Evolutionary conservation across 2,113 vertebrate genomes (phyloP).

Genomic region (Coreoperca whiteheadi): DNA sequence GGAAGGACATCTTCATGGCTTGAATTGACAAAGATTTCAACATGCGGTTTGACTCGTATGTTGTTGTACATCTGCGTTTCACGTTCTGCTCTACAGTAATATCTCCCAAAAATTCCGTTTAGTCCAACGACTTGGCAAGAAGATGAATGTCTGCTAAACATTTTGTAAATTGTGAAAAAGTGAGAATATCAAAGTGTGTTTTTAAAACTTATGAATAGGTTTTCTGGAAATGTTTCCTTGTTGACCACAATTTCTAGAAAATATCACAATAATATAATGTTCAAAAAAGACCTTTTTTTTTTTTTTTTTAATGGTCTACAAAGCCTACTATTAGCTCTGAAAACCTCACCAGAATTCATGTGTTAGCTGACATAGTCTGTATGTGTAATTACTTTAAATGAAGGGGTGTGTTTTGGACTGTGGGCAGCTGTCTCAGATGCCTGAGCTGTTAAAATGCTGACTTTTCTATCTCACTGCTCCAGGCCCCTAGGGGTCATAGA

Average conservation of each 20-base stretch:
- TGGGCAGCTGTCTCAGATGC: not conserved
- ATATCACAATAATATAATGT: not conserved
- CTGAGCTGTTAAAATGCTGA: slow-evolving; percentile 22
- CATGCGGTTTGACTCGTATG: not conserved
- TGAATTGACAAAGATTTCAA: not conserved
- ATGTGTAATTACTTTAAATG: not conserved
- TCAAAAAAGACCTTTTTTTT: not conserved
- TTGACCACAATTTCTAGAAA: not conserved
- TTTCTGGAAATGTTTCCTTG: not conserved
- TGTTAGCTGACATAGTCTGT: not conserved
- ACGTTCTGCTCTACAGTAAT: not conserved
- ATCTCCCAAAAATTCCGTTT: not conserved
- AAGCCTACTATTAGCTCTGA: not conserved
- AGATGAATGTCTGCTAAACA: not conserved
- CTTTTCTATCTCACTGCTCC: not conserved
- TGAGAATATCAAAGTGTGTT: too few relatives aligned
- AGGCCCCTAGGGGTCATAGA: not conserved
- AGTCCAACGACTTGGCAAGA: not conserved
- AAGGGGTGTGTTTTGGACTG: not conserved
- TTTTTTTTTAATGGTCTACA: not conserved
- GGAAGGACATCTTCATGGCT: not conserved
- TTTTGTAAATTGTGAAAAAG: too few relatives aligned
- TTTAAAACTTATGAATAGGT: too few relatives aligned
- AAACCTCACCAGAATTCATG: not conserved
- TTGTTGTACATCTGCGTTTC: not conserved